Base-by-base conservation (phyloP, 1,140 invertebrate species). In the Cylas formicarius region DNA sequence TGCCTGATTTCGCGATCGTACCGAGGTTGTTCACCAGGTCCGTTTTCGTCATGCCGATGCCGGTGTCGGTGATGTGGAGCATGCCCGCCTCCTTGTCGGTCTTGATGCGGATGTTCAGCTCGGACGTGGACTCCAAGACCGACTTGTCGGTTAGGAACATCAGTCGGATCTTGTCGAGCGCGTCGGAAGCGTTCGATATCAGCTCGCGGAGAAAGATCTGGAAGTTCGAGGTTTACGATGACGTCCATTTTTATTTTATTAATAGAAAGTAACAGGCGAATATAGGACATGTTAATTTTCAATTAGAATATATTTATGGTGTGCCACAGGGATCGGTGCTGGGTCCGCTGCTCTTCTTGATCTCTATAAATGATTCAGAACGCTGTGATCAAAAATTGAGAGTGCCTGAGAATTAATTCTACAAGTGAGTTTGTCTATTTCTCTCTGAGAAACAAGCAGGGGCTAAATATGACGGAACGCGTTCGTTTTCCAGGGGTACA, bases 1-100 rank as follows among this genome's bases (percentile, higher is more conserved):
- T 99, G 44, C 97, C 96, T 8, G 97, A 99, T 66, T 97, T 99
- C 11, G 97, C 97, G 53, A 99, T 99, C 13, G 97, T 99, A 52
- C 97, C 97, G 26, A 99, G 73, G 71, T 99, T 99, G 48, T 89
- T 92, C 19, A 98, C 78, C 3, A 99, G 70, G 65, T 99, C 96
- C 44, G 82, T 70, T 61, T 90, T 89, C 0, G 94, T 98, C 96
- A 99, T 99, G 50, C 94, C 97, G 54, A 99, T 84, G 61, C 97
- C 97, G 17, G 92, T 89, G 69, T 99, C 97, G 32, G 82, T 95
- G 53, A 99, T 92, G 63, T 93, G 90, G 10, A 99, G 68, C 39
- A 93, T 77, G 53, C 91, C 86, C 50, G 85, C 85, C n/a, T 97
- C 94, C 63, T 94, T 92, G 61, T 99, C 95, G 1, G 90, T 87